phyloP scores from a whole-genome alignment of 2,797 vertebrate genomes.

The Periophthalmus magnuspinnatus region DNA sequence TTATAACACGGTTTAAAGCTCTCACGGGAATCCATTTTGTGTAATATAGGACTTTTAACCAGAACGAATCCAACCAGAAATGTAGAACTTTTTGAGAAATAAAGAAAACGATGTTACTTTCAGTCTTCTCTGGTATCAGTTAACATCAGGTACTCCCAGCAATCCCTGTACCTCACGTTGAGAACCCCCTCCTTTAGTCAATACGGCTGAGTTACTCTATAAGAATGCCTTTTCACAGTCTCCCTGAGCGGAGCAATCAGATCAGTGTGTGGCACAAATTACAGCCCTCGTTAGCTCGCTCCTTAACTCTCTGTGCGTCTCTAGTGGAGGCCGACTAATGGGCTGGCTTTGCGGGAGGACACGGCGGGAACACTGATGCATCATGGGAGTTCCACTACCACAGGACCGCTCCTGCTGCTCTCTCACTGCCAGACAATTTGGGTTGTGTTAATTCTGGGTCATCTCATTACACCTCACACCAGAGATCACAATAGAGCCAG shows the following conservation, averaged over 20 bases:
- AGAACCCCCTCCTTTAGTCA: not conserved
- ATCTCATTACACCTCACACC: conserved; percentile 65
- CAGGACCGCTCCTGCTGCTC: conserved; percentile 37
- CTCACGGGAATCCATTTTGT: too few species aligned
- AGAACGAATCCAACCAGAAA: too few species aligned
- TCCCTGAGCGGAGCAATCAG: conserved; percentile 16
- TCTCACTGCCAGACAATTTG: conserved; percentile 63
- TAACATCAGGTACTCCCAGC: not conserved
- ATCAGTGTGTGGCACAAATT: conserved; percentile 42
- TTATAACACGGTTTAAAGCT: too few species aligned
- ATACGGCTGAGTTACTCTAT: not conserved
- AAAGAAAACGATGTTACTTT: not conserved
- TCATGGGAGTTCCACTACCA: conserved; percentile 29
- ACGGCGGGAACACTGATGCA: conserved; percentile 42
- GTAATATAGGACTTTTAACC: too few species aligned
- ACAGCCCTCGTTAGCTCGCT: conserved; percentile 53
- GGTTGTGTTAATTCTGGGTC: conserved; percentile 72
- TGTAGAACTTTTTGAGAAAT: too few species aligned
- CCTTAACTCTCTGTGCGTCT: conserved; percentile 41
- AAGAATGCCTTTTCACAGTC: conserved; percentile 15
- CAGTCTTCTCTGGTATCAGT: not conserved
- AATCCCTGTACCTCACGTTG: not conserved
- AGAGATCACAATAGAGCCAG: conserved; percentile 58
- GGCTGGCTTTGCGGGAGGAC: conserved; percentile 39
- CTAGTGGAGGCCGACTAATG: conserved; percentile 54